Percentiles rank a stretch among this genome's conserved stretches.
Evolutionary conservation across 2,797 vertebrate species (phyloP).

Genomic region (Oreochromis mossambicus): DNA sequence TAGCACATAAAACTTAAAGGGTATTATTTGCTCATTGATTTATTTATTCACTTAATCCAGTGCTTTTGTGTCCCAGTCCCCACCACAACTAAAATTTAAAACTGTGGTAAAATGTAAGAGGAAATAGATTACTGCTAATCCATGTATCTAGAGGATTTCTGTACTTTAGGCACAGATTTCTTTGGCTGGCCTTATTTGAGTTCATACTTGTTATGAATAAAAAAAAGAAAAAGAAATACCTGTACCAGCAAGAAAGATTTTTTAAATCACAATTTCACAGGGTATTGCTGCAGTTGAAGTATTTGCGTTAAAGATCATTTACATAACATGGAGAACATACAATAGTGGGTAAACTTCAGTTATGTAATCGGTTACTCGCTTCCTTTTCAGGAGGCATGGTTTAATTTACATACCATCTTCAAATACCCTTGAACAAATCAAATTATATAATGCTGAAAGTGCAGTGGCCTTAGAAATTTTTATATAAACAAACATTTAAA

Average conservation of each 20-base stretch:
- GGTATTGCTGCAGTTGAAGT: constrained; percentile 19
- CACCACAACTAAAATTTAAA: neutral
- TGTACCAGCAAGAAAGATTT: no score
- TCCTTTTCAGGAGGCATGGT: neutral
- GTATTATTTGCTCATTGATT: neutral
- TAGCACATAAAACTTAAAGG: neutral
- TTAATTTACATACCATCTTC: neutral
- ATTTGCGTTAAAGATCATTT: constrained; percentile 1
- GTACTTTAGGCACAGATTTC: neutral
- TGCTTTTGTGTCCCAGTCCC: neutral
- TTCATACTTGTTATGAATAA: neutral
- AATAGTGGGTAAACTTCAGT: neutral
- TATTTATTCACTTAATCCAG: neutral
- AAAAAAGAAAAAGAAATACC: no score
- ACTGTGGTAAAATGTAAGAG: neutral
- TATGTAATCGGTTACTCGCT: neutral
- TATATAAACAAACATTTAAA: neutral
- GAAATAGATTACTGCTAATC: neutral
- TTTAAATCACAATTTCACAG: neutral
- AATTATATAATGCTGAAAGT: neutral
- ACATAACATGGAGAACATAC: neutral
- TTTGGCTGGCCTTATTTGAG: neutral
- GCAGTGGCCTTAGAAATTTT: neutral
- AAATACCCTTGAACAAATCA: neutral
- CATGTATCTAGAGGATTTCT: neutral